Base-by-base conservation (phyloP, 2,888 invertebrate genomes). In the Synergus gifuensis region DNA sequence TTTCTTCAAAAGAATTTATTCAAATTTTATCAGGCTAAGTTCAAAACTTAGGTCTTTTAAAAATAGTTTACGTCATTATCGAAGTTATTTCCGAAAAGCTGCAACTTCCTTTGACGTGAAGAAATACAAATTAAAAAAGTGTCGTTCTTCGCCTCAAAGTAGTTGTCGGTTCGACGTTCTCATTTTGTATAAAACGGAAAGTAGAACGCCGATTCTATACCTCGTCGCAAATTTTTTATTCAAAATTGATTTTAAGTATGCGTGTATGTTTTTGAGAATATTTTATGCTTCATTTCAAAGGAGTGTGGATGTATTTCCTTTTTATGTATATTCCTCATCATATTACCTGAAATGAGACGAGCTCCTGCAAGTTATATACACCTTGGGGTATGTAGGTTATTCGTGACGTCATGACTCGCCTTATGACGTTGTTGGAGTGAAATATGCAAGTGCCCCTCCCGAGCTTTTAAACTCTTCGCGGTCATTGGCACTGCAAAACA, bases 401-500 rank as follows among this genome's bases (percentile, higher is more conserved):
- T 18, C 40, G 76, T 81, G 79, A 79, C 79, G 79, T 82, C 79
- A 78, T 22, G 69, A 76, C 62, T 46, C 22, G 78, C 44, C 78
- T 76, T 77, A 79, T 78, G 79, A 49, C 69, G 78, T 54, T 14
- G 69, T 54, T 73, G 36, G 58, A 78, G 79, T 69, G 79, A 81
- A 79, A 81, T 81, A 79, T 79, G 76, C 81, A 78, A 36, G 69
- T 49, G 76, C 36, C 78, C 18, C 78, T 78, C 46, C 63, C 78
- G 73, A 76, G 81, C 81, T 78, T 64, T 78, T 69, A 58, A 78
- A 77, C 67, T 64, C 81, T 64, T 62, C 60, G 77, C 81, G 81
- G 79, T 79, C 81, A 81, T 79, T 81, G 78, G 69, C 81, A 79
- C 79, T 77, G 77, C 44, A 42, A 64, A 16, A 66, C 66, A 66